Percentiles rank a stretch among this genome's conserved stretches.
Conservation (phyloP, 1,140 invertebrate species). For the Trigoniulus corallinus region DNA sequence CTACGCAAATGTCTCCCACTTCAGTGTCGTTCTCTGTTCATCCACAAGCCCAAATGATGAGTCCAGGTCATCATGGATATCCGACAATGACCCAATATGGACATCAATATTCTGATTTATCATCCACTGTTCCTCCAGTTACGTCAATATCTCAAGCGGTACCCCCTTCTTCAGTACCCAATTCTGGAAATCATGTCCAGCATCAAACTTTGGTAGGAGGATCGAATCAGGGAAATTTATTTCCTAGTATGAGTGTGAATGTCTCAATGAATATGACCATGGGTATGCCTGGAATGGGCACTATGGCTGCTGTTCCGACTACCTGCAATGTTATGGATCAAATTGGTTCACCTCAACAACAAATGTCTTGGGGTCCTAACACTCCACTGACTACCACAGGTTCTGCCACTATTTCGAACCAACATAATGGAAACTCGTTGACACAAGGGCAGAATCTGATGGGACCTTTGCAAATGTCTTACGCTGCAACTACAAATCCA, state of each 20-base stretch:
- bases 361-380: slow-evolving; percentile 19
- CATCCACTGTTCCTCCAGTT: neutral
- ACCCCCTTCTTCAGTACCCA: neutral
- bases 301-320: slow-evolving; percentile 3
- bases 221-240: slow-evolving; percentile 18
- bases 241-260: slow-evolving; percentile 85
- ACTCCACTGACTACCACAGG: slow-evolving; percentile 6
- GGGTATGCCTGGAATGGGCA: slow-evolving; percentile 38
- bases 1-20: neutral
- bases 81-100: neutral
- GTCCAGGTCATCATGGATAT: neutral
- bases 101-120: neutral
- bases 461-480: slow-evolving; percentile 8
- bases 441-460: neutral
- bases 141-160: no score
- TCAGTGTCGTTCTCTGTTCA: neutral
- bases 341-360: slow-evolving; percentile 31
- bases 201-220: neutral
- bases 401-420: slow-evolving; percentile 7
- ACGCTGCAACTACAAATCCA: slow-evolving; percentile 12
- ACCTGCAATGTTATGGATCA: slow-evolving; percentile 38
- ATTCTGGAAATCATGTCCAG: neutral
- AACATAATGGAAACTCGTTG: neutral
- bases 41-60: neutral
- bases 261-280: slow-evolving; percentile 97